Evolutionary conservation across 2,888 invertebrate species (phyloP), one percentile per base, ranked within the genome.

Genomic region (Troides oblongomaculatus): DNA sequence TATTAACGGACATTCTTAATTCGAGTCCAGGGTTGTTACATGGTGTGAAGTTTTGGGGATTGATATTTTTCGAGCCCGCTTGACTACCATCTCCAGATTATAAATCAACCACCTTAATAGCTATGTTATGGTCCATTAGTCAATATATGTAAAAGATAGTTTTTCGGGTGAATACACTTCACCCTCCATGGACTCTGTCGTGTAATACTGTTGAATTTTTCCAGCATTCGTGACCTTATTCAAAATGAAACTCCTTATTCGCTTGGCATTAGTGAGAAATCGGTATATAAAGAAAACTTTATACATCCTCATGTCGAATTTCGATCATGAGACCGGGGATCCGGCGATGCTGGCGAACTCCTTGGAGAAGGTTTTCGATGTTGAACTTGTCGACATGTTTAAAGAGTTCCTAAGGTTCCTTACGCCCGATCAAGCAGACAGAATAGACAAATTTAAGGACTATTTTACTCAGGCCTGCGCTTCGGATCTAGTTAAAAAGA

Each of bases 351-450:
- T 92, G 0, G 80, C 83, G 0, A 70, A 72, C 0, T 60, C 79
- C 0, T 21, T 92, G 0, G 79, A 78, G 25, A 75, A 76, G 4
- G 67, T 75, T 0, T 82, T 82, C 7, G 78, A 76, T 0, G 73
- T 74, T 0, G 86, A 85, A 0, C 72, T 87, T 1, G 69, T 83
- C 0, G 88, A 90, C 12, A 53, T 89, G 39, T 87, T 84, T 58
- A 84, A 81, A 14, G 92, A 92, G 50, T 90, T 92, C 70, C 21
- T 89, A 0, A 82, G 81, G 0, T 89, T 90, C 69, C 78, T 92
- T 0, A 91, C 87, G 0, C 77, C 88, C 0, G 84, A 84, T 6
- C 92, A 92, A 65, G 92, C 87, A 0, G 89, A 88, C 1, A 73
- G 73, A 2, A 62, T 87, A 0, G 79, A 81, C 0, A 77, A 72